Evolutionary conservation across 2,113 vertebrate species (phyloP).

Genomic region (Cyphomyrus plagiostoma): DNA sequence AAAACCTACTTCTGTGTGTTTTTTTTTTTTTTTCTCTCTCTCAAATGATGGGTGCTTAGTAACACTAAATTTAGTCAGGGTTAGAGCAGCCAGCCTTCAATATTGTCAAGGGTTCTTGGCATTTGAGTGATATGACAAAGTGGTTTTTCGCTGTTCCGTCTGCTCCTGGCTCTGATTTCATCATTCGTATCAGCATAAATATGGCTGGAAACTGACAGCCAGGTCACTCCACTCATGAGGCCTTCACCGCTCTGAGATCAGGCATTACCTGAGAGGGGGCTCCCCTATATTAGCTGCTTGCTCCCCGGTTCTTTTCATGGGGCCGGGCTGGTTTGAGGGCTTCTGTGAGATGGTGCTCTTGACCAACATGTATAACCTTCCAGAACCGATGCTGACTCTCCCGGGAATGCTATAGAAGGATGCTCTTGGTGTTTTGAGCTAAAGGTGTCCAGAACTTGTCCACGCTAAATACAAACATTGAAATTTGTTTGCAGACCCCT

Average conservation of each 20-base stretch:
- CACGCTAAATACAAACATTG: not conserved
- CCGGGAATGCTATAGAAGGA: not conserved
- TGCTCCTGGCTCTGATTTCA: not conserved
- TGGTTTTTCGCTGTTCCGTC: not conserved
- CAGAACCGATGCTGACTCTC: not conserved
- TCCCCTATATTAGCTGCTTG: not conserved
- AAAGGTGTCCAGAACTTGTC: not conserved
- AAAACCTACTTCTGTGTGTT: not conserved
- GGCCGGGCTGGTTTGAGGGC: not conserved
- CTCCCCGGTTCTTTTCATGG: not conserved
- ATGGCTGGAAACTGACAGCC: not conserved
- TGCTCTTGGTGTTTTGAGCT: not conserved
- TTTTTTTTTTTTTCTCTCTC: not conserved
- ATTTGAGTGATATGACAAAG: not conserved
- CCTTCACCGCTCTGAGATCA: not conserved
- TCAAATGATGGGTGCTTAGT: not conserved
- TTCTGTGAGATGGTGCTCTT: not conserved
- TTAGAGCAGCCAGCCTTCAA: not conserved
- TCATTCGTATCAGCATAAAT: not conserved
- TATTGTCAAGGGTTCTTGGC: not conserved
- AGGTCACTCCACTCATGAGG: not conserved
- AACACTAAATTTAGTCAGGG: not conserved
- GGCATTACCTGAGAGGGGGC: not conserved
- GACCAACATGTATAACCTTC: not conserved
- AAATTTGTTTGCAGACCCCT: not conserved